Evolutionary conservation across 2,888 invertebrate species (phyloP).

Genomic region (Clitarchus hookeri): DNA sequence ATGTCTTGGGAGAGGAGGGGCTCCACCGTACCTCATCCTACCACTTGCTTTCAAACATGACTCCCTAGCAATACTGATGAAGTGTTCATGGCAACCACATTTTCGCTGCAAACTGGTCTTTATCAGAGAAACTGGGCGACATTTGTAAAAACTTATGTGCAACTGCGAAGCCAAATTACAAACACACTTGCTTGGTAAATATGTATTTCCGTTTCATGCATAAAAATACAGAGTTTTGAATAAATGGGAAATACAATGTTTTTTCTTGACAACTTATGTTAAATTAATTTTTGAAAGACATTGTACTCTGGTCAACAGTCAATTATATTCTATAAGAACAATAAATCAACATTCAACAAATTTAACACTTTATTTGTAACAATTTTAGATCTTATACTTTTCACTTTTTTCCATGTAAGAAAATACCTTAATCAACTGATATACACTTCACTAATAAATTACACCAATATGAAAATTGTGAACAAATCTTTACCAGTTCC

Average conservation of each 20-base stretch:
- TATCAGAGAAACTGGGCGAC: no score
- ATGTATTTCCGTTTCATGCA: background rate
- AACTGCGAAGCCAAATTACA: background rate
- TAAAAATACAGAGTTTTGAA: background rate
- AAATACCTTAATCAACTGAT: background rate
- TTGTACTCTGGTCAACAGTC: constrained; percentile 10
- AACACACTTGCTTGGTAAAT: background rate
- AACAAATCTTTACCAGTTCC: background rate
- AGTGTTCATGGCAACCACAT: no score
- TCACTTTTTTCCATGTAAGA: background rate
- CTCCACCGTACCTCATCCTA: no score
- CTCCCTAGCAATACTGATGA: no score
- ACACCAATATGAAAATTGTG: background rate
- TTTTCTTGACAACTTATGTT: background rate
- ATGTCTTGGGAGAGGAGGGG: no score
- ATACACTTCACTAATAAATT: background rate
- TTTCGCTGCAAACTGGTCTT: no score
- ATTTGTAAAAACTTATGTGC: no score
- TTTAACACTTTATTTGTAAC: background rate
- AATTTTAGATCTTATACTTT: background rate
- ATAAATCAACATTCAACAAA: background rate
- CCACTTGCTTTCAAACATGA: no score
- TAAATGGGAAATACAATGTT: background rate
- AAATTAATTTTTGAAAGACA: background rate
- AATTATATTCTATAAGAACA: background rate